phyloP scores from a whole-genome alignment of 2,888 invertebrate genomes.

The Callinectes sapidus region DNA sequence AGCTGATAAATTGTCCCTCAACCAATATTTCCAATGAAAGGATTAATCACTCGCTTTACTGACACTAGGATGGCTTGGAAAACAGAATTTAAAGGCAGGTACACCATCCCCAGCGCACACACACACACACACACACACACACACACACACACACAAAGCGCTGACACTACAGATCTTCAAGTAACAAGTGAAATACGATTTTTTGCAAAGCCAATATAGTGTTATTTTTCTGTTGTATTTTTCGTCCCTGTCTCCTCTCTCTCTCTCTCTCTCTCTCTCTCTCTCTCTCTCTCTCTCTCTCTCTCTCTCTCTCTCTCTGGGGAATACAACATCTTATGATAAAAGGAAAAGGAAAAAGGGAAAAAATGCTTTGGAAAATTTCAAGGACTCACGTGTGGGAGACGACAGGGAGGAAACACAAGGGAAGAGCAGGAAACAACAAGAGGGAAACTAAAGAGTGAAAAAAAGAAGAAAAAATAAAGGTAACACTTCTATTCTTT shows the following conservation, averaged over 20 bases:
- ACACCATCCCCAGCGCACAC: not conserved
- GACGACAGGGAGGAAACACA: not conserved
- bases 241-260: not conserved
- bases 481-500: no score
- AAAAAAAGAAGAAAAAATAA: not conserved
- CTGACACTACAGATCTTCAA: not conserved
- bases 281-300: constrained; percentile 25
- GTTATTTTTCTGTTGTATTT: not conserved
- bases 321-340: not conserved
- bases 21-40: constrained; percentile 19
- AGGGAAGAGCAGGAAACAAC: not conserved
- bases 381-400: not conserved
- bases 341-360: not conserved
- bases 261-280: constrained; percentile 29
- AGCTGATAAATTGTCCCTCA: constrained; percentile 15
- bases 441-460: not conserved
- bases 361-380: not conserved
- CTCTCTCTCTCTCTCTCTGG: no score
- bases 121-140: constrained; percentile 20
- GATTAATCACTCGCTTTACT: constrained; percentile 19
- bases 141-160: not conserved
- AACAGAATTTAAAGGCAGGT: not conserved
- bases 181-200: not conserved
- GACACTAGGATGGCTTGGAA: not conserved
- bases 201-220: not conserved